Evolutionary conservation across 2,113 vertebrate species (phyloP).

Genomic region (Anoplopoma fimbria): DNA sequence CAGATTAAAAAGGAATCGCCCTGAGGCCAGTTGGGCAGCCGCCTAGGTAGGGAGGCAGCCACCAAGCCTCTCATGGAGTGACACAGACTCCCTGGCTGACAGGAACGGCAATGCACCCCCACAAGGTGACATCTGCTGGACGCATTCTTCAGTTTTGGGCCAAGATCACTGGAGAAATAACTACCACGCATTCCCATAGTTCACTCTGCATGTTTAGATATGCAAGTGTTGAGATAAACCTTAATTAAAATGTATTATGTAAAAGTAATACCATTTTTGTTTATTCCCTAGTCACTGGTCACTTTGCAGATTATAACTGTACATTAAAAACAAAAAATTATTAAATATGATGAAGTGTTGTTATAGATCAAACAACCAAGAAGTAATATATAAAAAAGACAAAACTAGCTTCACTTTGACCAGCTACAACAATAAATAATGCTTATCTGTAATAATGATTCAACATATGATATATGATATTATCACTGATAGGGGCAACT

Average conservation of each 20-base stretch:
- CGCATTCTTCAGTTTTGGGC: neutral
- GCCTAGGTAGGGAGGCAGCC: conserved; percentile 25
- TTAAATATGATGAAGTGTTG: neutral
- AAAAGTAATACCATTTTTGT: neutral
- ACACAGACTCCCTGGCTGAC: conserved; percentile 43
- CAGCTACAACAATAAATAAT: neutral
- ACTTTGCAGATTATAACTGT: neutral
- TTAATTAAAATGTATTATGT: neutral
- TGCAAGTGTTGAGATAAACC: neutral
- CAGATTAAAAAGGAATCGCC: conserved; percentile 69
- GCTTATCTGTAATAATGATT: neutral
- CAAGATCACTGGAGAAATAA: conserved; percentile 6
- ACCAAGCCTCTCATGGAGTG: conserved; percentile 31
- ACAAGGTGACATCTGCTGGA: conserved; percentile 64
- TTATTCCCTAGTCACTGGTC: neutral
- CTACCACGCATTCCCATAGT: neutral
- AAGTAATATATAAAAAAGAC: neutral
- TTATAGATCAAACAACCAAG: neutral
- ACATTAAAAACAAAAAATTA: neutral
- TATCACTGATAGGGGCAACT: neutral
- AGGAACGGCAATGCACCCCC: conserved; percentile 47
- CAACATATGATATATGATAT: neutral
- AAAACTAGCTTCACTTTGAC: neutral
- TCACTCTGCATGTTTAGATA: neutral
- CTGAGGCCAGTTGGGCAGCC: conserved; percentile 39